phyloP scores from a whole-genome alignment of 2,113 vertebrate genomes.

The Delphinus delphis region DNA sequence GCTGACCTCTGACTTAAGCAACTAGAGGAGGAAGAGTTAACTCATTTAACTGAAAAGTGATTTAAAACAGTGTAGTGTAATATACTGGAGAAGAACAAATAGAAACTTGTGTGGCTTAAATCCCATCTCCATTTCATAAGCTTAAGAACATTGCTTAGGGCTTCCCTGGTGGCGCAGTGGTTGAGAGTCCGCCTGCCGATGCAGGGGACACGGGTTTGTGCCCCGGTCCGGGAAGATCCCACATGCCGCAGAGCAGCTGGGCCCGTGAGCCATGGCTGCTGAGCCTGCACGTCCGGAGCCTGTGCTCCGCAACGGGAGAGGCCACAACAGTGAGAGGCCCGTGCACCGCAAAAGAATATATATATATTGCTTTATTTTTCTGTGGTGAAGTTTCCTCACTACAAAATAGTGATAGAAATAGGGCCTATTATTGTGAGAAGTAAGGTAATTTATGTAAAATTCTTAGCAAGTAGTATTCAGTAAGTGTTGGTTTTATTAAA shows the following conservation, averaged over 20 bases:
- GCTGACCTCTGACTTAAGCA: background rate
- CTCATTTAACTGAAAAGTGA: background rate
- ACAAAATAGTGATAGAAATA: background rate
- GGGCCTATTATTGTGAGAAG: background rate
- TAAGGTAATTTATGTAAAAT: background rate
- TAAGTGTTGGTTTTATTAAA: background rate
- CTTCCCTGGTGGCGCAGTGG: too few relatives aligned
- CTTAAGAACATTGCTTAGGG: background rate
- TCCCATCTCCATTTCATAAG: background rate
- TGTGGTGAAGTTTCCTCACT: too few relatives aligned
- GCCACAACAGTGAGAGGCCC: too few relatives aligned
- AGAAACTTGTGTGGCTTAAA: background rate
- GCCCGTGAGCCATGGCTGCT: too few relatives aligned
- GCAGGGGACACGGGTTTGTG: rapidly evolving
- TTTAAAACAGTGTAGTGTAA: background rate
- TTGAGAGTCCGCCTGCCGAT: too few relatives aligned
- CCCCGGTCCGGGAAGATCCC: too few relatives aligned
- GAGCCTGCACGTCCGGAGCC: too few relatives aligned
- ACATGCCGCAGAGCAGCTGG: too few relatives aligned
- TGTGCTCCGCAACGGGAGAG: too few relatives aligned
- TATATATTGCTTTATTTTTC: too few relatives aligned
- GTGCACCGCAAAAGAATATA: too few relatives aligned
- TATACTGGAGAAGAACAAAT: background rate
- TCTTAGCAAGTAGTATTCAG: background rate
- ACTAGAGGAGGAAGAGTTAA: background rate